Evolutionary conservation across 2,797 vertebrate genomes (phyloP), one percentile per base, ranked within the genome.

Genomic region (Rhinatrema bivittatum): DNA sequence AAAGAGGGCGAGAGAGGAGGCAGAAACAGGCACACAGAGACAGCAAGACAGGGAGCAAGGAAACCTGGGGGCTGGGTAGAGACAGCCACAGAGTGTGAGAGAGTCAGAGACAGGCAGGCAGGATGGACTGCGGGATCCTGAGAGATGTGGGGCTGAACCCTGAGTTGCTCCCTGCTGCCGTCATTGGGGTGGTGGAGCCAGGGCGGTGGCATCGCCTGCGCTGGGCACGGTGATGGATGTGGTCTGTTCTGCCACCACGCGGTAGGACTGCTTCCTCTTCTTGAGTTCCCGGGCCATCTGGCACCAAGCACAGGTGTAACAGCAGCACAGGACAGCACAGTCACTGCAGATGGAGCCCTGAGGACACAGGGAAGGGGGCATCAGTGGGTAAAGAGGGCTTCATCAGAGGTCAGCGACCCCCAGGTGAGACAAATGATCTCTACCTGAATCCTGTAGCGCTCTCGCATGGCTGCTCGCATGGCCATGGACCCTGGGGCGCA

Each of bases 261-360:
- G 19, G 7, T 27, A 21, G 5, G 4, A 3, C 1, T 15, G 6
- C 5, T 17, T 7, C 7, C 41, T 22, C 2, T 8, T 2, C 16
- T 40, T 46, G 31, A 53, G 31, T 21, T 39, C 41, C 3, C 41
- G 37, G 14, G 50, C 32, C 9, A 41, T 39, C 25, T 39, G 50
- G 16, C 42, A 44, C 29, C 41, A 39, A n/a, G 26, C 32, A 6
- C 42, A 46, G 19, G 29, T 16, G 6, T 38, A 36, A 11, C 41
- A 45, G 23, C 25, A 41, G 27, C 25, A 40, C 23, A 38, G 17
- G 5, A 7, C 13, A 12, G 26, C 6, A 3, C 47, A 36, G 39
- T 50, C 47, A 33, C 50, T 33, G 17, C 47, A 50, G 33, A 50
- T 42, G 4, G 47, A 50, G 2, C 47, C 47, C 47, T 50, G 25